phyloP scores from a whole-genome alignment of 2,888 invertebrate genomes.

The Cantharis lateralis region DNA sequence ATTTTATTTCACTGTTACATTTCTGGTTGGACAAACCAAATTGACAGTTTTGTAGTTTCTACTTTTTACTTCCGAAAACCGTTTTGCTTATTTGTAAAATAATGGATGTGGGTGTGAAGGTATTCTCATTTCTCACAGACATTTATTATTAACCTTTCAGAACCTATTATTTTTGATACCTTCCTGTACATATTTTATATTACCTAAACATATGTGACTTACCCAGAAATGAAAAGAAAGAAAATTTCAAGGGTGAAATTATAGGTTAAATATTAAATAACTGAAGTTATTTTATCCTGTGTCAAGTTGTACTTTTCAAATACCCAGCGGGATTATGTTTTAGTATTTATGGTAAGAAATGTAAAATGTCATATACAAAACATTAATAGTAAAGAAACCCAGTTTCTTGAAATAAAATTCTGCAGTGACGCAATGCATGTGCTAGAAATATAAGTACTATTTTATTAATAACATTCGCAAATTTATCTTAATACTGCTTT shows the following conservation, averaged over 20 bases:
- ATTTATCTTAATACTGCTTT: not conserved
- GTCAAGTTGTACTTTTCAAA: not conserved
- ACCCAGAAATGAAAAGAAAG: not conserved
- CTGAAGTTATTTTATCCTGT: not conserved
- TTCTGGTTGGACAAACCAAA: not conserved
- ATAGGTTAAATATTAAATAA: not conserved
- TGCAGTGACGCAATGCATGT: not conserved
- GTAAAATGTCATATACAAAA: not conserved
- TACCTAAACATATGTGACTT: not conserved
- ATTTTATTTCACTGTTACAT: too few species aligned
- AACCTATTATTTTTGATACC: not conserved
- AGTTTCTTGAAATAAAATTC: not conserved
- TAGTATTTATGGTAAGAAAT: not conserved
- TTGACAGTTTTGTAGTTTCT: not conserved
- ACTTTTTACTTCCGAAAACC: not conserved
- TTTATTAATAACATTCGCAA: not conserved
- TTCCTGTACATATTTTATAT: not conserved
- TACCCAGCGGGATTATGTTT: not conserved
- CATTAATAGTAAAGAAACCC: not conserved
- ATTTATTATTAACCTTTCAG: not conserved
- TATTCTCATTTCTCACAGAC: not conserved
- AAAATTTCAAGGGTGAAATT: not conserved
- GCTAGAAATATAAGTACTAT: too few species aligned
- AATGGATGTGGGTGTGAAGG: not conserved
- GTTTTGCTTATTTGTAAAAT: not conserved